Evolutionary conservation across 2,797 vertebrate species (phyloP), one percentile per base, ranked within the genome.

Genomic region (Acipenser oxyrinchus): DNA sequence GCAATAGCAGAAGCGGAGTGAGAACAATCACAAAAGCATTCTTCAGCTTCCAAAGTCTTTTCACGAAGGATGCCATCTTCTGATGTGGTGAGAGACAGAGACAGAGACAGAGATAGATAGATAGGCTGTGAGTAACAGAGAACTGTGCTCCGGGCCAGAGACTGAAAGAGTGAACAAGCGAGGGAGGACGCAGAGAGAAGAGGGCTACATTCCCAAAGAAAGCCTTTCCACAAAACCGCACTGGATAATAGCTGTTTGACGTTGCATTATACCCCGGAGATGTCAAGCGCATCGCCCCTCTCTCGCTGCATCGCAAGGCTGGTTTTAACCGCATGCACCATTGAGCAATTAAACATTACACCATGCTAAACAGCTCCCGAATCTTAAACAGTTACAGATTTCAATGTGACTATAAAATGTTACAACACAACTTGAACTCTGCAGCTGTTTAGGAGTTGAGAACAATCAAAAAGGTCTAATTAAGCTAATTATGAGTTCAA

Each of bases 1-100:
- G 94, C 73, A 98, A 89, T 67, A 96, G 79, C 13, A 94, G 79
- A 50, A 93, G 71, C 11, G 95, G 95, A 12, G 91, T 74, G 13
- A 81, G 58, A 71, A 91, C 76, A 71, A 98, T 77, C 72, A 93
- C 73, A n/a, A 90, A 65, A 66, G 85, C 83, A 62, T 86, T 83
- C 75, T 88, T 92, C 71, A 82, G 80, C 65, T 81, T 86, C 78
- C 76, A 80, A 59, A 95, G 80, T 71, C 76, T 81, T 78, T 77
- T 92, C 76, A 90, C 62, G 73, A 82, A 80, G 66, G 80, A 75
- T 72, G 85, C 82, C 94, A 94, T 93, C 67, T 75, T 75, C 52
- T 49, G 72, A 10, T 6, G 66, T 49, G 52, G 23, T 1, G 8
- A 52, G 60, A 62, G 48, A 68, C 66, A 53, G 53, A 66, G 51